Conservation (phyloP, 2,797 vertebrate genomes). For the Centropyge bicolor region DNA sequence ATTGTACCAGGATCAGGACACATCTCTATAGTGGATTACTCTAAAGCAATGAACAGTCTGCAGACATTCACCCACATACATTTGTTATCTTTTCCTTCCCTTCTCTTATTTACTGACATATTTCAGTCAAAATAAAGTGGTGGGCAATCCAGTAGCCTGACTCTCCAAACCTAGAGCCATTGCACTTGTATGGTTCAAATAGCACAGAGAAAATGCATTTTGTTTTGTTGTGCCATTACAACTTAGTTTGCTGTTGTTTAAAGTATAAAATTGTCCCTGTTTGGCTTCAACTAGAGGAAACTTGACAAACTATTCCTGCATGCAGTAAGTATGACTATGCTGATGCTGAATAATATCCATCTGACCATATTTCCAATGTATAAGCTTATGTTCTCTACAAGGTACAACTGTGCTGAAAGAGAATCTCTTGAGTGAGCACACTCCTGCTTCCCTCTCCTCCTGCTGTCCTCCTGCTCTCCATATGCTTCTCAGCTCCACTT, state of each 20-base stretch:
- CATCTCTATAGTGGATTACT: background rate
- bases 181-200: background rate
- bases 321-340: background rate
- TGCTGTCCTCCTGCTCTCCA: slow-evolving; percentile 49
- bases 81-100: background rate
- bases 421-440: background rate
- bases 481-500: slow-evolving; percentile 54
- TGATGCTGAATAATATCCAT: background rate
- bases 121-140: background rate
- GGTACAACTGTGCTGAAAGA: background rate
- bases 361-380: background rate
- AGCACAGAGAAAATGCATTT: background rate
- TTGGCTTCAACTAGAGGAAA: background rate
- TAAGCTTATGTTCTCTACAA: background rate
- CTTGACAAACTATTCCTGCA: background rate
- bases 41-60: background rate
- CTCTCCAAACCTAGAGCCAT: too few species aligned
- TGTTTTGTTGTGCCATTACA: background rate
- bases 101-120: background rate
- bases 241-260: background rate
- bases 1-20: background rate
- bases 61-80: background rate
- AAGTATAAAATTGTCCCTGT: background rate
- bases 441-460: slow-evolving; percentile 4
- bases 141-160: background rate